These are phyloP conservation scores for Characodon lateralis DNA, from an alignment of 2,797 vertebrate species.

Conservation along the genomic window DNA sequence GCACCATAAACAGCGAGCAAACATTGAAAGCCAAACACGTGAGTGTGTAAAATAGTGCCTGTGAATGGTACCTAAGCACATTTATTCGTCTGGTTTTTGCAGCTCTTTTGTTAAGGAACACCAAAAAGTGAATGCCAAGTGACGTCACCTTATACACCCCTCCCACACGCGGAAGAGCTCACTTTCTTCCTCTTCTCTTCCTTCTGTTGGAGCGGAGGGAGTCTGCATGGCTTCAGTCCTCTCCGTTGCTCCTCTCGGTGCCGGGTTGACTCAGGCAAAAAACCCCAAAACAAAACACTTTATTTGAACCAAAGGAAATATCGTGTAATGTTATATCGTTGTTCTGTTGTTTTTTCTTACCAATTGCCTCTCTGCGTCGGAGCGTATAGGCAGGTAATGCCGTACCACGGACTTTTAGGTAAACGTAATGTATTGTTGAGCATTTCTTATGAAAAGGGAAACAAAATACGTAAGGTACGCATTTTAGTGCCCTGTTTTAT, in stretches of 20 bases:
- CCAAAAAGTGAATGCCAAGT: constrained; percentile 20
- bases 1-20: neutral
- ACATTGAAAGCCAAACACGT: constrained; percentile 1
- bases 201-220: constrained; percentile 19
- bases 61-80: too few species aligned
- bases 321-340: constrained; percentile 29
- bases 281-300: neutral
- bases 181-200: constrained; percentile 13
- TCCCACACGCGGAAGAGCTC: constrained; percentile 73
- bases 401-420: constrained; percentile 58
- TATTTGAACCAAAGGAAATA: constrained; percentile 54
- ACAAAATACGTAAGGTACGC: constrained; percentile 47
- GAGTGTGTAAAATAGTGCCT: neutral
- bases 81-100: neutral
- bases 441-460: constrained; percentile 12
- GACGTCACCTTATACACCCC: constrained; percentile 78
- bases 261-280: constrained; percentile 24
- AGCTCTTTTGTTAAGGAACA: neutral
- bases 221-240: constrained; percentile 46
- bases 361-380: constrained; percentile 59
- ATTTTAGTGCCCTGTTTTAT: constrained; percentile 15
- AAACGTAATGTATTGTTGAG: constrained; percentile 41
- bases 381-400: constrained; percentile 79
- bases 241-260: constrained; percentile 26
- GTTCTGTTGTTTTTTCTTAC: constrained; percentile 14